Conservation (phyloP, 1,140 invertebrate species). For the Tetranychus urticae region DNA sequence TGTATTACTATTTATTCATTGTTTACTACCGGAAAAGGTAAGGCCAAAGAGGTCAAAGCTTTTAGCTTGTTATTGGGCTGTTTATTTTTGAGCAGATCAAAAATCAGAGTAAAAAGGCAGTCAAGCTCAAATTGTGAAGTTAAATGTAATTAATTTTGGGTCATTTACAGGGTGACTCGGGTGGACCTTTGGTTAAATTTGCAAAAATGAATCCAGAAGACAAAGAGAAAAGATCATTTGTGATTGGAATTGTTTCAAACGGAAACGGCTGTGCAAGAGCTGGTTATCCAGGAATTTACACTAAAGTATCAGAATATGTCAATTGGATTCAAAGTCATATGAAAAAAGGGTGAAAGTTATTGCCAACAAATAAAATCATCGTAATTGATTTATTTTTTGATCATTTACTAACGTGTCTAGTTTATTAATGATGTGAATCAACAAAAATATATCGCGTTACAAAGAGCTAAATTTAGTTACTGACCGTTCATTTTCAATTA, state of each 20-base stretch:
- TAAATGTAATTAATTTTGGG: neutral
- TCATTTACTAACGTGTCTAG: too few relatives aligned
- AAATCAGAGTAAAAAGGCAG: neutral
- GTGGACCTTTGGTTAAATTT: neutral
- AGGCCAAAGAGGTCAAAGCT: too few relatives aligned
- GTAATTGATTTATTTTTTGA: too few relatives aligned
- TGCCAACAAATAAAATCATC: too few relatives aligned
- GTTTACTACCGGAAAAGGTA: too few relatives aligned
- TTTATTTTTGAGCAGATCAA: neutral
- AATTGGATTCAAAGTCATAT: constrained; percentile 16
- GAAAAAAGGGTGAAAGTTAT: too few relatives aligned
- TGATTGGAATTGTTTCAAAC: constrained; percentile 39
- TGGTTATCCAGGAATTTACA: constrained; percentile 61
- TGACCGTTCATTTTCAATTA: too few relatives aligned
- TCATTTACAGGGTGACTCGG: neutral
- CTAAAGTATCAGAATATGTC: constrained; percentile 30
- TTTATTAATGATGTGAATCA: too few relatives aligned
- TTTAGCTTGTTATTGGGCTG: neutral
- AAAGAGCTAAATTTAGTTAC: too few relatives aligned
- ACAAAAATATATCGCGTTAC: too few relatives aligned
- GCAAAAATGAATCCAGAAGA: neutral
- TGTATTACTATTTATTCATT: too few relatives aligned
- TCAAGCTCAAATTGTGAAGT: neutral
- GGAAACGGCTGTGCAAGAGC: constrained; percentile 49
- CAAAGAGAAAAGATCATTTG: neutral